phyloP scores from a whole-genome alignment of 1,140 invertebrate genomes.

The Cyclargus thomasi region DNA sequence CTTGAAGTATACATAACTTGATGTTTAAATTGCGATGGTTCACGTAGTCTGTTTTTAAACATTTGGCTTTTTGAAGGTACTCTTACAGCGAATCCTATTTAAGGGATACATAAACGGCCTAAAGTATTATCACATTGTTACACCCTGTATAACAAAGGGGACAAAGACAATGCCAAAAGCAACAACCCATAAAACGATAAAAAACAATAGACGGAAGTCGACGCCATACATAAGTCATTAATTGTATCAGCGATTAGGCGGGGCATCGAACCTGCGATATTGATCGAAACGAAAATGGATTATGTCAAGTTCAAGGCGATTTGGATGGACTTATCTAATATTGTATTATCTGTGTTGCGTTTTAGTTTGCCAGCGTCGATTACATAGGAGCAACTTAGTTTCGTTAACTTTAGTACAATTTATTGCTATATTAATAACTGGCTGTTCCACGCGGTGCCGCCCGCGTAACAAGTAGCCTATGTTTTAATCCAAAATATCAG shows the following conservation, averaged over 20 bases:
- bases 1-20: too few species aligned
- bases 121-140: too few species aligned
- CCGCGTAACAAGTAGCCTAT: too few species aligned
- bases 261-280: not conserved
- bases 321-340: not conserved
- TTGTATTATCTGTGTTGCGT: slow-evolving; percentile 21
- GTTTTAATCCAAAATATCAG: too few species aligned
- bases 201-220: slow-evolving; percentile 9
- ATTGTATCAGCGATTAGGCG: not conserved
- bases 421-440: not conserved
- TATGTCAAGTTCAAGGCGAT: not conserved
- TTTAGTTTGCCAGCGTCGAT: not conserved
- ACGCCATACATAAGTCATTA: not conserved
- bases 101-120: too few species aligned
- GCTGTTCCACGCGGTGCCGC: too few species aligned
- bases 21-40: too few species aligned
- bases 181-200: not conserved
- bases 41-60: too few species aligned
- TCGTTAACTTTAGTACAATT: not conserved
- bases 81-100: too few species aligned
- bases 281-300: not conserved
- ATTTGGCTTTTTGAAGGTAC: too few species aligned
- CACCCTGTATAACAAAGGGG: slow-evolving; percentile 8
- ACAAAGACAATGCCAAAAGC: slow-evolving; percentile 4
- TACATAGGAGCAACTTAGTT: not conserved